phyloP scores from a whole-genome alignment of 2,113 vertebrate species.

The Ameiurus melas region DNA sequence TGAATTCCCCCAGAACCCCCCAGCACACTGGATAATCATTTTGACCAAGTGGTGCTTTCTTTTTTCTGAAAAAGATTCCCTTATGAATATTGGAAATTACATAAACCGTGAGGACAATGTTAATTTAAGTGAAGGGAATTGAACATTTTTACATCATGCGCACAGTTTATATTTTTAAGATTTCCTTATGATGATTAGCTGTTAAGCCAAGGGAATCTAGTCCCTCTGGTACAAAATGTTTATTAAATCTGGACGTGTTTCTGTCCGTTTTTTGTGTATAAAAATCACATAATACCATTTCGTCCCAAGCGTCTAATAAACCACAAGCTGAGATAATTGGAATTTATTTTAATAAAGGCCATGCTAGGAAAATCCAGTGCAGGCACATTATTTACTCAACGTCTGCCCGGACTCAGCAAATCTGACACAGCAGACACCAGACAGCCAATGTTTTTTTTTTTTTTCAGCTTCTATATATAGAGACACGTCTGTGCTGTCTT shows the following conservation, averaged over 20 bases:
- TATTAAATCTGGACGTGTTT: neutral
- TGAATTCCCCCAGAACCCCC: too few relatives aligned
- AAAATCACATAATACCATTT: neutral
- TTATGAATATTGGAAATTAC: too few relatives aligned
- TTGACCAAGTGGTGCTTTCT: neutral
- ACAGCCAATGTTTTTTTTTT: neutral
- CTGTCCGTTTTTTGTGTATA: neutral
- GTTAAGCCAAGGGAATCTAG: neutral
- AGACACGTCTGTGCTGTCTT: neutral
- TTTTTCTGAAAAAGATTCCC: too few relatives aligned
- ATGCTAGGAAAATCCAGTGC: neutral
- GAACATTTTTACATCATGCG: neutral
- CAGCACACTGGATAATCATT: neutral
- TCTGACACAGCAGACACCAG: constrained; percentile 5
- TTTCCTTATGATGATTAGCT: neutral
- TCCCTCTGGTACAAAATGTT: neutral
- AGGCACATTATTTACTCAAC: neutral
- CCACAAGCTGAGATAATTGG: neutral
- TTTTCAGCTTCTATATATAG: constrained; percentile 15
- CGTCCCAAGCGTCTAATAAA: constrained; percentile 15
- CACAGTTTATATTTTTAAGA: neutral
- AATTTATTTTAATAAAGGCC: neutral
- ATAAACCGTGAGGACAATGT: too few relatives aligned
- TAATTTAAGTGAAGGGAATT: too few relatives aligned
- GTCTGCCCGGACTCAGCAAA: neutral